phyloP scores from a whole-genome alignment of 1,140 invertebrate species.

The Pseudomyrmex gracilis region DNA sequence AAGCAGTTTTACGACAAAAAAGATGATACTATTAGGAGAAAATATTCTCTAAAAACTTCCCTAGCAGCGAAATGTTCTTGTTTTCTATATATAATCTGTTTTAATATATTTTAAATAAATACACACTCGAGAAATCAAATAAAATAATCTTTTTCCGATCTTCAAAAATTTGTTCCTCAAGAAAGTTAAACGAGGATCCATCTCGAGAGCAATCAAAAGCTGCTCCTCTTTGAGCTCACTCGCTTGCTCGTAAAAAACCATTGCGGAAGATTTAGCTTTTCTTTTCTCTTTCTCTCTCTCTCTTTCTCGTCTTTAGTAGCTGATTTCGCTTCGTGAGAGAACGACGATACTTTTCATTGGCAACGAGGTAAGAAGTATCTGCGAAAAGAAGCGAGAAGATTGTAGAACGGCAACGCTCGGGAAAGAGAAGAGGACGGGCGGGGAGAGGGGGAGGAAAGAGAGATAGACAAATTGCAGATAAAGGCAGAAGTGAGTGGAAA shows the following conservation, averaged over 20 bases:
- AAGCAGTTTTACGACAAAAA: no score
- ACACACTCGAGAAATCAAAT: no score
- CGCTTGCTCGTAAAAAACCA: conserved; percentile 48
- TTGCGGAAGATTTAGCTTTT: conserved; percentile 44
- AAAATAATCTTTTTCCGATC: no score
- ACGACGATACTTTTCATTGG: conserved; percentile 69
- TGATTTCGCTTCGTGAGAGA: conserved; percentile 43
- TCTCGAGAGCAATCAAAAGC: conserved; percentile 42
- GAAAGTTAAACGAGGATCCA: conserved; percentile 17
- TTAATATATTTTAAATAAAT: no score
- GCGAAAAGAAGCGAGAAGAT: conserved; percentile 53
- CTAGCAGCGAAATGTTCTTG: no score
- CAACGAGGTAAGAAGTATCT: conserved; percentile 68
- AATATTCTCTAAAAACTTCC: no score
- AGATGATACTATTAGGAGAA: no score
- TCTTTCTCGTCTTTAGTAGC: conserved; percentile 43
- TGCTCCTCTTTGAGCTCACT: conserved; percentile 42
- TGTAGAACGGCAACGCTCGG: conserved; percentile 40
- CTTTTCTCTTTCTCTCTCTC: conserved; percentile 14
- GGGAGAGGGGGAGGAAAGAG: conserved; percentile 16
- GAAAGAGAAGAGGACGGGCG: background rate
- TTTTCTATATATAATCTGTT: no score
- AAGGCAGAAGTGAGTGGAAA: conserved; percentile 66
- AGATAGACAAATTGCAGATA: conserved; percentile 46
- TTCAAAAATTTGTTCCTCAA: no score